Conservation (phyloP, 2,797 vertebrate species). For the Pachyuromys duprasi region DNA sequence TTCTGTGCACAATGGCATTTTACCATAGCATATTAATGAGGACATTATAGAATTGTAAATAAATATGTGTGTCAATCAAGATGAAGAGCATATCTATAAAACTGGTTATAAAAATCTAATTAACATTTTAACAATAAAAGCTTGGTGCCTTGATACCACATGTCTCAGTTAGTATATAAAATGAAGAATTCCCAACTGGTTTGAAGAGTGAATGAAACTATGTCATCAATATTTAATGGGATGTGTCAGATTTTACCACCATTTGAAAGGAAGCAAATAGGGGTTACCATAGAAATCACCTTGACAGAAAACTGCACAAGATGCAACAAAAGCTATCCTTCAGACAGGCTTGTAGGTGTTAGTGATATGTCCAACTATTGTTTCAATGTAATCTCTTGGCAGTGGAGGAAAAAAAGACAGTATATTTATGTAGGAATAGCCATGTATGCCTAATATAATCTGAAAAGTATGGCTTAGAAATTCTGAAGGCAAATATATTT, state of each 20-base stretch:
- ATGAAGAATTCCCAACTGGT: constrained; percentile 85
- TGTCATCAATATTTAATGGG: constrained; percentile 88
- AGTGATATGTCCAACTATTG: constrained; percentile 48
- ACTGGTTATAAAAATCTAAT: constrained; percentile 88
- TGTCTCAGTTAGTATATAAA: constrained; percentile 86
- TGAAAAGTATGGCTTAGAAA: constrained; percentile 37
- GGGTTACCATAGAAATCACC: constrained; percentile 87
- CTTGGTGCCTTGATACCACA: constrained; percentile 81
- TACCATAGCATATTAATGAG: constrained; percentile 85
- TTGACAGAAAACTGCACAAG: constrained; percentile 83
- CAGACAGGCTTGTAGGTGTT: constrained; percentile 73
- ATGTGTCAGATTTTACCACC: constrained; percentile 85
- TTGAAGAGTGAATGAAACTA: constrained; percentile 83
- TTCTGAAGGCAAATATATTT: constrained; percentile 43
- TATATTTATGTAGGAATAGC: constrained; percentile 14
- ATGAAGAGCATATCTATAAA: constrained; percentile 85
- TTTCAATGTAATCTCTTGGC: constrained; percentile 73
- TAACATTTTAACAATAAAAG: constrained; percentile 88
- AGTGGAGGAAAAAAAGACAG: neutral
- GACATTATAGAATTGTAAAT: constrained; percentile 87
- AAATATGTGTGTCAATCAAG: constrained; percentile 86
- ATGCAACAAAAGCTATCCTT: constrained; percentile 77
- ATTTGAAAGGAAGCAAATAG: constrained; percentile 86
- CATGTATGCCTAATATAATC: neutral
- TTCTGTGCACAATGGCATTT: constrained; percentile 76